Conservation (phyloP, 2,113 vertebrate genomes). For the Ammodytes marinus region DNA sequence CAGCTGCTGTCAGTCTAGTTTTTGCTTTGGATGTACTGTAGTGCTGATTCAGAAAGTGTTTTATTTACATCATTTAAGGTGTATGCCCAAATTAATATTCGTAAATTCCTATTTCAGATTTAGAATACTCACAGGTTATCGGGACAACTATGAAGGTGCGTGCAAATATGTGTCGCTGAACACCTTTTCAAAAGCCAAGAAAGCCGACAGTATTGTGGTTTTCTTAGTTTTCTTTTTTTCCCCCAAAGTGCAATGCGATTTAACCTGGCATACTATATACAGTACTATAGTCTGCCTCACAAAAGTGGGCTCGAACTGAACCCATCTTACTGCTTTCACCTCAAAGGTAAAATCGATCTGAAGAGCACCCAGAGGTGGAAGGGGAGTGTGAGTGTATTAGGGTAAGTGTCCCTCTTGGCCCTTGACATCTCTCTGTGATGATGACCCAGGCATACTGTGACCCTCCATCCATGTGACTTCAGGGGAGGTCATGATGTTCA, state of each 20-base stretch:
- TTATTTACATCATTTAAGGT: too few relatives aligned
- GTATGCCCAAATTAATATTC: neutral
- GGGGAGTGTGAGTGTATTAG: slow-evolving; percentile 49
- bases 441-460: slow-evolving; percentile 61
- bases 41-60: neutral
- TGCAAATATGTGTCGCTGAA: too few relatives aligned
- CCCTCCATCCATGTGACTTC: slow-evolving; percentile 40
- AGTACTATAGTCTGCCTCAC: slow-evolving; percentile 11
- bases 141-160: neutral
- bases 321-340: slow-evolving; percentile 55
- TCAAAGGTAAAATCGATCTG: slow-evolving; percentile 64
- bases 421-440: slow-evolving; percentile 66
- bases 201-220: neutral
- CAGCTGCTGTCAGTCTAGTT: slow-evolving; percentile 7
- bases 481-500: slow-evolving; percentile 59
- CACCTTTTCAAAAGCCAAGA: neutral
- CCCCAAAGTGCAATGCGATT: slow-evolving; percentile 10
- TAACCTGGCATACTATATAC: neutral
- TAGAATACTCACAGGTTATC: neutral
- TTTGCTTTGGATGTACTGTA: neutral
- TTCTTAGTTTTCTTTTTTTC: neutral
- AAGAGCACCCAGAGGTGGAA: slow-evolving; percentile 41
- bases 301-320: slow-evolving; percentile 40
- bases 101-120: neutral
- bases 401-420: slow-evolving; percentile 72